Evolutionary conservation across 2,113 vertebrate genomes (phyloP), one percentile per base, ranked within the genome.

Genomic region (Passer montanus): DNA sequence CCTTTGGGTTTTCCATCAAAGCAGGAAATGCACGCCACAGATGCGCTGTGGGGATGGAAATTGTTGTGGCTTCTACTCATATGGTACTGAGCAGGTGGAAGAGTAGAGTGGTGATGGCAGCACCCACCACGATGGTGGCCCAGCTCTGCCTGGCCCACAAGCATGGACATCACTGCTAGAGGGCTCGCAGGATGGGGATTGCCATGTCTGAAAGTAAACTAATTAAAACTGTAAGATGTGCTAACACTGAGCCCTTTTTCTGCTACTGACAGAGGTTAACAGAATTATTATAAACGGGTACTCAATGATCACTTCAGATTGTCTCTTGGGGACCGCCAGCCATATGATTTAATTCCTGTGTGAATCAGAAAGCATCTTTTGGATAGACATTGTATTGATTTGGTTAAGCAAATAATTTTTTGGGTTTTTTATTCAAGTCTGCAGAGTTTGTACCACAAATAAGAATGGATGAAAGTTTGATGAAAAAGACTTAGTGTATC

Each of bases 61-160:
- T 10, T 15, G 15, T 27, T 22, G 22, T 33, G 52, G 24, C 30
- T 87, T 67, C 74, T 70, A 10, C 15, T 59, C 0, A 1, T 0
- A 1, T 49, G 41, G 41, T 24, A 19, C 15, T 14, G 12, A 5
- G 5, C 20, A 24, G 28, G 4, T 2, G 33, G 64, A n/a, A 28
- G n/a, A 62, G 15, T 2, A 35, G 14, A 13, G 5, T 39, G 67
- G 28, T 11, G 15, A 20, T 0, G 24, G 28, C 2, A 3, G 46
- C 12, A 3, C 23, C n/a, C 44, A 1, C 22, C 18, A 21, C 9
- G 0, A 2, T 28, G 31, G 70, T 15, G 50, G 52, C 2, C 1
- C 0, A 0, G 22, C 39, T 37, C 49, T 41, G 49, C 84, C 33
- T 0, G 0, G 5, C 20, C 33, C 19, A 6, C 0, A 1, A 4